These are phyloP conservation scores for Luscinia luscinia DNA, from an alignment of 2,797 vertebrate genomes.

Conservation along the genomic window DNA sequence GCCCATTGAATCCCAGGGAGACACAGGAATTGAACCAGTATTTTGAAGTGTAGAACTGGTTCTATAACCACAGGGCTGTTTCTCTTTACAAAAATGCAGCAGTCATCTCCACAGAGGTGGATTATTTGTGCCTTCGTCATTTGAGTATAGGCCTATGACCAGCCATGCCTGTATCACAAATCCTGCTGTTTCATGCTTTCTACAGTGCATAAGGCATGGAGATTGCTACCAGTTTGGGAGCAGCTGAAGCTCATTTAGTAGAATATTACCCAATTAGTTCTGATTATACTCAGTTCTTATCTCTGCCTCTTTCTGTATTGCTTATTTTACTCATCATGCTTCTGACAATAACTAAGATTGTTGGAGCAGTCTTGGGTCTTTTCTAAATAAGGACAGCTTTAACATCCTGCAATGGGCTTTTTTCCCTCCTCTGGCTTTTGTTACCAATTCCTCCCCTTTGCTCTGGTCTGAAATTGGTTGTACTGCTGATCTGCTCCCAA, in stretches of 20 bases:
- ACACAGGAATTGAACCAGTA: neutral
- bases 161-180: neutral
- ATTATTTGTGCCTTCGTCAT: neutral
- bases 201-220: neutral
- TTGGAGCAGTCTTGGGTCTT: neutral
- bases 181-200: neutral
- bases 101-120: neutral
- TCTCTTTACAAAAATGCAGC: neutral
- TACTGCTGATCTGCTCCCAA: neutral
- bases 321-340: neutral
- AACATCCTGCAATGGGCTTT: neutral
- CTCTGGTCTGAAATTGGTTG: neutral
- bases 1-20: neutral
- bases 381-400: neutral
- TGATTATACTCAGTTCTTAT: neutral
- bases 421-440: neutral
- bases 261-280: neutral
- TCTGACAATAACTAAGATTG: neutral
- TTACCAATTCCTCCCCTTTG: neutral
- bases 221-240: neutral
- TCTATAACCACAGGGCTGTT: neutral
- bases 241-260: conserved; percentile 7
- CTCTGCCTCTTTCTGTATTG: neutral
- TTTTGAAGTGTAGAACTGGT: neutral
- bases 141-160: neutral